Percentiles rank a stretch among this genome's conserved stretches.
Evolutionary conservation across 2,888 invertebrate genomes (phyloP).

Genomic region (Leucophenga montana): DNA sequence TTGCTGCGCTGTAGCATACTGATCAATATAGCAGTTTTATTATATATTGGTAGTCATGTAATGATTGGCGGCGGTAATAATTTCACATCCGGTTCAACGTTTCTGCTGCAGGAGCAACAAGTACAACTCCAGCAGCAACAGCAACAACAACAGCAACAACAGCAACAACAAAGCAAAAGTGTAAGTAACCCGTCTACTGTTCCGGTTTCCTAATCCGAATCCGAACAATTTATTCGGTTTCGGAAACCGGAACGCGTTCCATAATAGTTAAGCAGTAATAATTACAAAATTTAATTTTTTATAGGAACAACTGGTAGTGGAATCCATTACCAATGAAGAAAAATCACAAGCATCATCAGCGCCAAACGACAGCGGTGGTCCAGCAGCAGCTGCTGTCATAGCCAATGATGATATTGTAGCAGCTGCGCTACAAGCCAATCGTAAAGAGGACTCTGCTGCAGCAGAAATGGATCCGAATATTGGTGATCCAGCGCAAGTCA

Average conservation of each 20-base stretch:
- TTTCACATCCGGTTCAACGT: constrained; percentile 65
- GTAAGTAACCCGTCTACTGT: too few relatives aligned
- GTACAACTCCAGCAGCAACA: constrained; percentile 45
- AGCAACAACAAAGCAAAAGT: constrained; percentile 51
- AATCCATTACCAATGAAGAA: constrained; percentile 50
- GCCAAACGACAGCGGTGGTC: constrained; percentile 51
- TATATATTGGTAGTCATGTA: constrained; percentile 82
- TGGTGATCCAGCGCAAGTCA: constrained; percentile 52
- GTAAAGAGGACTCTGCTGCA: constrained; percentile 23
- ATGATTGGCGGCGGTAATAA: constrained; percentile 73
- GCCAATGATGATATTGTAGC: not conserved
- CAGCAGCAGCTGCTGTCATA: constrained; percentile 31
- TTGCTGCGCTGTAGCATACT: constrained; percentile 83
- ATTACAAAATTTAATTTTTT: not conserved
- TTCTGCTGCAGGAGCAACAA: constrained; percentile 70
- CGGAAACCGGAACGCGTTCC: too few relatives aligned
- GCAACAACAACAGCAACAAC: constrained; percentile 46
- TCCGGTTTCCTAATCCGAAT: too few relatives aligned
- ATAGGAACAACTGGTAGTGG: constrained; percentile 48
- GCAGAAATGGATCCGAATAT: constrained; percentile 47
- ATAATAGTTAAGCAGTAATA: too few relatives aligned
- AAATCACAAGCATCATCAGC: constrained; percentile 48
- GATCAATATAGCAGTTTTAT: constrained; percentile 81
- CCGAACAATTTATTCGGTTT: too few relatives aligned
- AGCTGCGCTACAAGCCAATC: constrained; percentile 31